Evolutionary conservation across 2,888 invertebrate species (phyloP), one percentile per base, ranked within the genome.

Genomic region (Sinelater perroti): DNA sequence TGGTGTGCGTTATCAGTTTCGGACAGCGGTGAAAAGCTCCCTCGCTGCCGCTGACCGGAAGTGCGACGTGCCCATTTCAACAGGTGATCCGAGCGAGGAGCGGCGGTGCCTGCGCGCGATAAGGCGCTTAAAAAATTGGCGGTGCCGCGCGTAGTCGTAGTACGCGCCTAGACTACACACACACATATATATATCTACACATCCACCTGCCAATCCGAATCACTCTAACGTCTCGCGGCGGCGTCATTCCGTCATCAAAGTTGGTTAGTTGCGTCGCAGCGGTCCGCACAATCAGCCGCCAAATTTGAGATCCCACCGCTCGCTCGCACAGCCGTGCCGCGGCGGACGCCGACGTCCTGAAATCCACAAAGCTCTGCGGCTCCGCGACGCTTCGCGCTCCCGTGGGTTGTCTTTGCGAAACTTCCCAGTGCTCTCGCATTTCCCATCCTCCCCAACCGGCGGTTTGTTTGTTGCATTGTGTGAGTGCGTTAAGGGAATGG

Each of bases 201-300:
- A 54, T 58, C 55, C 58, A 49, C 56, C 61, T 62, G 58, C 58
- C 61, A 62, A 62, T 62, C 56, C 57, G 35, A 56, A 55, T 44
- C 59, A 47, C 55, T 59, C 58, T 51, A 52, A 47, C 38, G 51
- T 53, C 47, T 55, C 52, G 45, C 56, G 61, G 46, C 49, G 54
- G 49, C 49, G 52, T 53, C 46, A 57, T 52, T 57, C 52, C 53
- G 58, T 61, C 57, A 57, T 54, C 54, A 49, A 59, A 62, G 47
- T 51, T 53, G 55, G 51, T 64, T 63, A 67, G 67, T 67, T 63
- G 61, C 61, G 62, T 59, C 64, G 59, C 61, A 65, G 64, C 66
- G 56, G 61, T 62, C 60, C 57, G 56, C 58, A 49, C 47, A 65
- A 66, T 49, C 63, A 63, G 62, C 66, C 65, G 67, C 66, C 64